These are phyloP conservation scores for Timema cristinae DNA, from an alignment of 2,888 invertebrate species.

Conservation along the genomic window DNA sequence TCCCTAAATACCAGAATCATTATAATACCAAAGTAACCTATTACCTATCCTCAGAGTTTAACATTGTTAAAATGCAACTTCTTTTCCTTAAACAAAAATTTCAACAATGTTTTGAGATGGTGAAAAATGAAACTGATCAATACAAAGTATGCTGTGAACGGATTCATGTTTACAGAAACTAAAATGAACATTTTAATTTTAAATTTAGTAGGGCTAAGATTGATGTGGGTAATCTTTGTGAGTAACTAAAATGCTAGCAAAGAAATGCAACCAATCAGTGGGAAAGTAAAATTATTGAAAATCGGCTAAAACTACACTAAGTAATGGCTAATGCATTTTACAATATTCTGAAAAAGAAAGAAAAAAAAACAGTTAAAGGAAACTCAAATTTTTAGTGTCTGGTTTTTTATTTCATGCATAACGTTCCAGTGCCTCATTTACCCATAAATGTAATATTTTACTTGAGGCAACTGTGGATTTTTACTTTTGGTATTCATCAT, in stretches of 20 bases:
- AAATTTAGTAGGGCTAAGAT: slow-evolving; percentile 9
- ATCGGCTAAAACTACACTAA: not conserved
- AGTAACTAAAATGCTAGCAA: not conserved
- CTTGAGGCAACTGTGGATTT: not conserved
- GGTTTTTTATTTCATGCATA: slow-evolving; percentile 3
- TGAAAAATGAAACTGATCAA: no score
- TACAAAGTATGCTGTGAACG: not conserved
- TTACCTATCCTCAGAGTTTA: not conserved
- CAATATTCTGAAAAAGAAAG: not conserved
- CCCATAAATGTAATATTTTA: not conserved
- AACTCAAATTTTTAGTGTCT: not conserved
- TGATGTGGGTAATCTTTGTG: not conserved
- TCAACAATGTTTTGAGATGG: not conserved
- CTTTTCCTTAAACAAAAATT: not conserved
- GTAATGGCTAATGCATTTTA: slow-evolving; percentile 7
- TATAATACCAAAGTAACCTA: not conserved
- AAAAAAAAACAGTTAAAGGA: not conserved
- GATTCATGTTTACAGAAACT: slow-evolving; percentile 7
- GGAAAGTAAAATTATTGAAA: not conserved
- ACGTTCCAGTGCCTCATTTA: not conserved
- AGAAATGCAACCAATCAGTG: not conserved
- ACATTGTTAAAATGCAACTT: not conserved
- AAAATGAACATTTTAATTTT: slow-evolving; percentile 1
- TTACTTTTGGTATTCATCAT: not conserved
- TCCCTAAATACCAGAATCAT: not conserved